A percentile compares a stretch with the other conserved stretches of the same genome.
Evolutionary conservation across 2,113 vertebrate species (phyloP).

Genomic region (Spizaetus ornatus): DNA sequence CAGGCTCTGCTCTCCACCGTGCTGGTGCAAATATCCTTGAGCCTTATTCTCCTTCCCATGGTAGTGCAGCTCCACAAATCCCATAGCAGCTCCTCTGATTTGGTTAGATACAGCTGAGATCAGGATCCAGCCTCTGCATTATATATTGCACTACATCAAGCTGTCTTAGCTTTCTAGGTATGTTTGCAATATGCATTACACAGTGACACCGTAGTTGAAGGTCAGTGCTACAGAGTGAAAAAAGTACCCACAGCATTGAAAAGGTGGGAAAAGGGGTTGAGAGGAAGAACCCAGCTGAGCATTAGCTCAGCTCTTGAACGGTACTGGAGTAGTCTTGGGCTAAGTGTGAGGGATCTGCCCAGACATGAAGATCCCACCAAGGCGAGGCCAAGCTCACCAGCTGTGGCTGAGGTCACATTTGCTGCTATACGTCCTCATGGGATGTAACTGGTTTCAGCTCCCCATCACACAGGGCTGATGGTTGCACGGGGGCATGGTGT

Average conservation of each 20-base stretch:
- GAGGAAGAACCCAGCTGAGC: neutral
- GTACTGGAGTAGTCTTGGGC: neutral
- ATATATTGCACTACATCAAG: too few relatives aligned
- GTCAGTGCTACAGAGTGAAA: fast-evolving
- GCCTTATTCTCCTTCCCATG: neutral
- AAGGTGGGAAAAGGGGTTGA: neutral
- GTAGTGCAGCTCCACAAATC: neutral
- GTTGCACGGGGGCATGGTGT: neutral
- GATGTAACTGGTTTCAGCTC: neutral
- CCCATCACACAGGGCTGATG: neutral
- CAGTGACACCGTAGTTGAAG: neutral
- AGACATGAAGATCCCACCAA: neutral
- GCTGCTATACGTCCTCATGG: neutral
- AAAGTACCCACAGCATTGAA: neutral
- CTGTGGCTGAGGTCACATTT: too few relatives aligned
- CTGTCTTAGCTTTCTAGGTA: neutral
- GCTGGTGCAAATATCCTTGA: neutral
- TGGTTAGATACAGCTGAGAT: neutral
- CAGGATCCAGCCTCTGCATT: neutral
- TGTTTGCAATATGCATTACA: neutral
- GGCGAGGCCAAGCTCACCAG: neutral
- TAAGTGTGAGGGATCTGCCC: neutral
- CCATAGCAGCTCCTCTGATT: neutral
- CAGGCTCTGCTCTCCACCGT: neutral
- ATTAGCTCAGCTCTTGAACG: neutral